phyloP scores from a whole-genome alignment of 2,113 vertebrate genomes.

The Fregata magnificens region DNA sequence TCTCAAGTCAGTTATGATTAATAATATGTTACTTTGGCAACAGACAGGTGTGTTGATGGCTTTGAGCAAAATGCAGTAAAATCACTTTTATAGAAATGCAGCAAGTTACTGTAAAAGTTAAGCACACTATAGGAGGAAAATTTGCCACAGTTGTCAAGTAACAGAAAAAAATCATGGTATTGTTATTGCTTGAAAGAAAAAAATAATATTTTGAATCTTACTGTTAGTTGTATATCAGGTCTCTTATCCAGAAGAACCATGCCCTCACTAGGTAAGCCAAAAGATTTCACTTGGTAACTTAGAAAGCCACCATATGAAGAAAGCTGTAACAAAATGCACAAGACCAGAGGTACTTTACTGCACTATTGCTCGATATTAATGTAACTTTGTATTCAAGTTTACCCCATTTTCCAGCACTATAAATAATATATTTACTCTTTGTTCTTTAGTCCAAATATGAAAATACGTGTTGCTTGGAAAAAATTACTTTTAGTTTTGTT shows the following conservation, averaged over 20 bases:
- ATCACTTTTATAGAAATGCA: not conserved
- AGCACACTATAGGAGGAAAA: not conserved
- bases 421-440: not conserved
- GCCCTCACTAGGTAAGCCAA: constrained; percentile 89
- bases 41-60: not conserved
- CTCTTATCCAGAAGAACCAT: constrained; percentile 83
- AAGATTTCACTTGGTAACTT: constrained; percentile 90
- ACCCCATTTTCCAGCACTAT: not conserved
- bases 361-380: not conserved
- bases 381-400: not conserved
- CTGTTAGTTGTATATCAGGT: constrained; percentile 83
- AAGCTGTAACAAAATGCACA: constrained; percentile 74
- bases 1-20: not conserved
- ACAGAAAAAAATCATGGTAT: not conserved
- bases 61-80: not conserved
- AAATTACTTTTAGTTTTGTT: not conserved
- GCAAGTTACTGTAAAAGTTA: not conserved
- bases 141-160: not conserved
- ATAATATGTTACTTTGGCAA: not conserved
- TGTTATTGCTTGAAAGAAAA: not conserved
- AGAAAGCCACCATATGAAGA: constrained; percentile 93
- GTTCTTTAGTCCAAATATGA: not conserved
- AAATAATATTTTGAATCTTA: constrained; percentile 51
- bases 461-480: not conserved
- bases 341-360: not conserved